phyloP scores from a whole-genome alignment of 2,113 vertebrate species.

The Cyprinodon variegatus region DNA sequence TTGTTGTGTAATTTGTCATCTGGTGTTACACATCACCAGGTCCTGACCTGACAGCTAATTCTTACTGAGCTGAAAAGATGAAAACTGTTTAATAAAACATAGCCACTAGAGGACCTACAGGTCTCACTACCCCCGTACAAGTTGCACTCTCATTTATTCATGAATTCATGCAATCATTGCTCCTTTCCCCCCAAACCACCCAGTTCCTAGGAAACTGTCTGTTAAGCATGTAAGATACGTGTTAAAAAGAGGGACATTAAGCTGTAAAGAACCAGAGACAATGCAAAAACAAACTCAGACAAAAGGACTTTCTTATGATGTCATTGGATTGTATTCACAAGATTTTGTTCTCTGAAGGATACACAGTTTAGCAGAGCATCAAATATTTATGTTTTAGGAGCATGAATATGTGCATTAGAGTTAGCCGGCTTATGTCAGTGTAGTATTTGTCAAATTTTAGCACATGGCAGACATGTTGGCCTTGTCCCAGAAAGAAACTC shows the following conservation, averaged over 20 bases:
- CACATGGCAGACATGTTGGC: slow-evolving; percentile 33
- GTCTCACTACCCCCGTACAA: slow-evolving; percentile 61
- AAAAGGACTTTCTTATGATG: slow-evolving; percentile 44
- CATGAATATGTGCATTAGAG: slow-evolving; percentile 23
- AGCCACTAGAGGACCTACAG: slow-evolving; percentile 69
- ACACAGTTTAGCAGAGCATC: slow-evolving; percentile 45
- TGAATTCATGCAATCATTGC: slow-evolving; percentile 76
- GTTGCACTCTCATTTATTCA: slow-evolving; percentile 72
- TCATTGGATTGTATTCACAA: slow-evolving; percentile 60
- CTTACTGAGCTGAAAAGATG: slow-evolving; percentile 48
- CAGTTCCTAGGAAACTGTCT: slow-evolving; percentile 61
- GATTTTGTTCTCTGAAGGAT: slow-evolving; percentile 49
- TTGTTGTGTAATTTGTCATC: slow-evolving; percentile 46
- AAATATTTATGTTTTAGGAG: slow-evolving; percentile 62
- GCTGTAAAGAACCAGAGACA: slow-evolving; percentile 24
- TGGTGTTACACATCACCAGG: slow-evolving; percentile 55
- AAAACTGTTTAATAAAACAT: slow-evolving; percentile 78
- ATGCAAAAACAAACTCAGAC: not conserved
- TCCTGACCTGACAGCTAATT: slow-evolving; percentile 66
- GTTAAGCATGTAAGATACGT: slow-evolving; percentile 51
- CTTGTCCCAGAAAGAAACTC: slow-evolving; percentile 51
- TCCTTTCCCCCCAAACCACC: slow-evolving; percentile 59
- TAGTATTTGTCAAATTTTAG: slow-evolving; percentile 38
- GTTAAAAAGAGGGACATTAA: slow-evolving; percentile 14
- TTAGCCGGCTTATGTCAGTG: slow-evolving; percentile 28